Conservation (phyloP, 2,888 invertebrate genomes). For the Phania funesta region DNA sequence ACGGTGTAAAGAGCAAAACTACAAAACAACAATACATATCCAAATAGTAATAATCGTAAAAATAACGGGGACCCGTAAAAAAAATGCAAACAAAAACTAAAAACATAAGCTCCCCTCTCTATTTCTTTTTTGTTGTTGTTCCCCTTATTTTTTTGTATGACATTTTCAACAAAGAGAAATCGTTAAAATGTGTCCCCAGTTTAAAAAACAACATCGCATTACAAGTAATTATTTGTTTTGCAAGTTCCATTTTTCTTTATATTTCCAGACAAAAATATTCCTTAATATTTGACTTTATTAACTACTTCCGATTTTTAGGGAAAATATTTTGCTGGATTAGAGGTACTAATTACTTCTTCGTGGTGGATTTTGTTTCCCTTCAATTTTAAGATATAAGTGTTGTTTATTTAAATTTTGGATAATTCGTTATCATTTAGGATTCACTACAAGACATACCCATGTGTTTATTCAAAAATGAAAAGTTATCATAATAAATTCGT, state of each 20-base stretch:
- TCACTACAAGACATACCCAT: no score
- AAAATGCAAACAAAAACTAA: conserved; percentile 18
- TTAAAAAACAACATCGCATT: conserved; percentile 31
- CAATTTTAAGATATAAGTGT: no score
- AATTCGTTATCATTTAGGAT: no score
- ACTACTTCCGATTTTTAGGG: background rate
- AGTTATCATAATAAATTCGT: no score
- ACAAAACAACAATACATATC: background rate
- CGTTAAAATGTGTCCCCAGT: conserved; percentile 38
- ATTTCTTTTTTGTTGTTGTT: background rate
- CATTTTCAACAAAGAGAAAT: conserved; percentile 63
- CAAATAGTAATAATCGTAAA: conserved; percentile 37
- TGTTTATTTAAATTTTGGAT: no score
- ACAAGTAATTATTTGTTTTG: background rate
- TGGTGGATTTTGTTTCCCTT: no score
- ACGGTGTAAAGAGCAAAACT: background rate
- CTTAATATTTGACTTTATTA: background rate
- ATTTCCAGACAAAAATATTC: background rate
- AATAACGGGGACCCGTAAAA: conserved; percentile 44
- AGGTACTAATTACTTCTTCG: no score
- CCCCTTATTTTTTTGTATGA: conserved; percentile 19
- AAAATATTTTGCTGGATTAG: no score
- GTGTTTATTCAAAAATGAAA: no score
- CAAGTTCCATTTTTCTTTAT: conserved; percentile 36
- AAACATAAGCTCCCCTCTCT: conserved; percentile 37